Conservation (phyloP, 2,888 invertebrate species). For the Temnothorax ravouxi region DNA sequence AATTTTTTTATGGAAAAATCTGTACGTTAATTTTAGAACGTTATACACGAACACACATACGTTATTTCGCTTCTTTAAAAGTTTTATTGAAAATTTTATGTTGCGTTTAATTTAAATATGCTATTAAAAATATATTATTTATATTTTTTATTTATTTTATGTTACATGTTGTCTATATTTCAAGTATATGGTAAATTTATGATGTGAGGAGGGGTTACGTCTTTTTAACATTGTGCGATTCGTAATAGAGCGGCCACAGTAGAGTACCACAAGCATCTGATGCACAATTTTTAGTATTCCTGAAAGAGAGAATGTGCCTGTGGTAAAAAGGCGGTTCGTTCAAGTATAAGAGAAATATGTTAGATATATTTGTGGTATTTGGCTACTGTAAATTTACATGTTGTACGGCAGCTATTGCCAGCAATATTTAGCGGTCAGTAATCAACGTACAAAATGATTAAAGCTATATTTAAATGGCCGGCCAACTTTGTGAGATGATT, state of each 20-base stretch:
- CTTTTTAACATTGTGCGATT: constrained; percentile 29
- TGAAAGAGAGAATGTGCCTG: not conserved
- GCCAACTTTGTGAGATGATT: constrained; percentile 4
- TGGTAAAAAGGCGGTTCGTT: not conserved
- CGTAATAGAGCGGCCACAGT: not conserved
- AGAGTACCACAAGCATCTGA: not conserved
- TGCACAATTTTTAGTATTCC: constrained; percentile 10
- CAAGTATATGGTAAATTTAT: constrained; percentile 1
- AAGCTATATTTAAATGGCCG: not conserved
- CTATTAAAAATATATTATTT: constrained; percentile 22
- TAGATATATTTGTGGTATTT: not conserved
- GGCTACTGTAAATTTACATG: not conserved
- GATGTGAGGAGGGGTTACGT: not conserved
- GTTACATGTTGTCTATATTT: constrained; percentile 22
- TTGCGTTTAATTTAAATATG: constrained; percentile 18
- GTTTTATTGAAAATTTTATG: constrained; percentile 1
- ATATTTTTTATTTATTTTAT: constrained; percentile 31
- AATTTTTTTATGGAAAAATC: constrained; percentile 7
- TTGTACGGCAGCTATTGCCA: constrained; percentile 23
- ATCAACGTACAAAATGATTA: constrained; percentile 27
- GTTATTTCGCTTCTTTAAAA: not conserved
- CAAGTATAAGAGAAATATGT: not conserved
- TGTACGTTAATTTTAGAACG: not conserved
- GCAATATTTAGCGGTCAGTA: constrained; percentile 30
- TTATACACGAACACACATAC: not conserved